These are phyloP conservation scores for Sarcophaga bullata DNA, from an alignment of 1,140 invertebrate genomes.

Conservation along the genomic window DNA sequence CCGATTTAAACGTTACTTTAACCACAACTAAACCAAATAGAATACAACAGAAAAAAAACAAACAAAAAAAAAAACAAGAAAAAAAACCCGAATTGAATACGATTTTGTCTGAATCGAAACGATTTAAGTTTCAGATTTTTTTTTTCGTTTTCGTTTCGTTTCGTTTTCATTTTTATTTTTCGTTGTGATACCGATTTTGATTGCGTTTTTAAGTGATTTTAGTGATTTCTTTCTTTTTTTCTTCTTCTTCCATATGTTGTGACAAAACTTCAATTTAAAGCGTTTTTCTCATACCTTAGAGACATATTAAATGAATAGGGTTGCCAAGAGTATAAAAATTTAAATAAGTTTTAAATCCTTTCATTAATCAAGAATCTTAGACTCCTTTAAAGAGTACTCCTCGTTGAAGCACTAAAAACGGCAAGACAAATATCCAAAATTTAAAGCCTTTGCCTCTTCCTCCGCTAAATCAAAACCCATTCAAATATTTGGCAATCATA, in stretches of 20 bases:
- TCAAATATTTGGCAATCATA: slow-evolving; percentile 14
- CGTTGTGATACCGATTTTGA: slow-evolving; percentile 24
- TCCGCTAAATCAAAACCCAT: too few species aligned
- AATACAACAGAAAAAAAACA: background rate
- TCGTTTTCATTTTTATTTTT: background rate
- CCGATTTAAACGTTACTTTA: slow-evolving; percentile 35
- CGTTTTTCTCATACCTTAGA: slow-evolving; percentile 37
- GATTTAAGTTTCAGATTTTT: slow-evolving; percentile 14
- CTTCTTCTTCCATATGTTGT: background rate
- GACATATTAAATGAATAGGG: background rate
- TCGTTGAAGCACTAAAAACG: too few species aligned
- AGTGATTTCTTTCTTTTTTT: slow-evolving; percentile 28
- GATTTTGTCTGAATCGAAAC: slow-evolving; percentile 21
- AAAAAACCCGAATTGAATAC: background rate
- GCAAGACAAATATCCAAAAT: background rate
- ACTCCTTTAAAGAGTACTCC: too few species aligned
- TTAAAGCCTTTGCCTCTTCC: background rate
- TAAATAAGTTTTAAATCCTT: too few species aligned
- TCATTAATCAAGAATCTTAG: too few species aligned
- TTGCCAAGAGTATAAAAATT: background rate
- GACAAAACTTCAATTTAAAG: slow-evolving; percentile 40
- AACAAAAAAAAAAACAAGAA: background rate
- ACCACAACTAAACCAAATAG: slow-evolving; percentile 8
- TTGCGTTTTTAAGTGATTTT: slow-evolving; percentile 41
- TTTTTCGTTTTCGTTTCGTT: background rate